Evolutionary conservation across 2,113 vertebrate species (phyloP), one percentile per base, ranked within the genome.

Genomic region (Hiodon alosoides): DNA sequence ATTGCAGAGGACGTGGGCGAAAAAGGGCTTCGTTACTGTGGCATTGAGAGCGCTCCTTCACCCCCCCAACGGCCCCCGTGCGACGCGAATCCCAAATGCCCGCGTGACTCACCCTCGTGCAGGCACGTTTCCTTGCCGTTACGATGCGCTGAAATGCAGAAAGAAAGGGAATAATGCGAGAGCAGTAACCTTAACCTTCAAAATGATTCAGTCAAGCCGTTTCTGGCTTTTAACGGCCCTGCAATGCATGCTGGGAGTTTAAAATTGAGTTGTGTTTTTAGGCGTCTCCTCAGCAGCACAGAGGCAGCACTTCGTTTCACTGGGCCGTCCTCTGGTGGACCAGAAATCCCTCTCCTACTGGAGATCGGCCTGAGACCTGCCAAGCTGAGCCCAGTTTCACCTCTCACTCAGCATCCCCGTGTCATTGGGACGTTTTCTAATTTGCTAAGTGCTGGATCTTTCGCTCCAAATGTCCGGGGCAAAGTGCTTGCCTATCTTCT

Each of bases 371-470:
- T 31, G 31, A 31, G 31, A 2, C 69, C 69, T 68, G 53, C 6
- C 11, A 62, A 66, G 50, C 52, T 2, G 17, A 57, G 14, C 69
- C 8, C 8, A 11, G 7, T 66, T 46, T 71, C 60, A n/a, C n/a
- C 64, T 7, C 65, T 53, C 11, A 31, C 61, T 8, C 61, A 53
- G 46, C 46, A 31, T 48, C 50, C n/a, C 8, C 4, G 2, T 46
- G 31, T 72, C 53, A 59, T 17, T 71, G 75, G 14, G 53, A 55
- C 7, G n/a, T 13, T 9, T 17, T 74, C 67, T 71, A 57, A 74
- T 62, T 57, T 77, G 75, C 48, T 10, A 55, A 62, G 71, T 71
- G 58, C 71, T 76, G 65, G 59, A 69, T 46, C 31, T 55, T 48
- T 9, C 17, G 53, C 69, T 10, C 53, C 11, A 16, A 11, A 17